These are phyloP conservation scores for Allobates femoralis DNA, from an alignment of 2,797 vertebrate species.

Conservation along the genomic window DNA sequence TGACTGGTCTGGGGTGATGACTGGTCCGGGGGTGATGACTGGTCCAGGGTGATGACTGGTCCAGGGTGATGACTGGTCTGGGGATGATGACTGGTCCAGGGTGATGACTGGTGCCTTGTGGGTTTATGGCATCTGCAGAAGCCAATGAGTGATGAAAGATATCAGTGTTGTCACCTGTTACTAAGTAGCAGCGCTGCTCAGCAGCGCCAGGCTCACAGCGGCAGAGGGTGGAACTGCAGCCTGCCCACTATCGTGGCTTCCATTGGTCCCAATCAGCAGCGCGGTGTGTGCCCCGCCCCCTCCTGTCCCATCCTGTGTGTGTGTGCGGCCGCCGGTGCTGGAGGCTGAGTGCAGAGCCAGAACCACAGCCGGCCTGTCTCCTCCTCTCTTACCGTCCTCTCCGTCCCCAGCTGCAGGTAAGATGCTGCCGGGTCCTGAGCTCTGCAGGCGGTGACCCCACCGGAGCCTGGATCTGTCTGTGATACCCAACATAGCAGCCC, in stretches of 20 bases:
- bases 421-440: background rate
- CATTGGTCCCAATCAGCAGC: rapidly evolving
- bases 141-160: background rate
- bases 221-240: background rate
- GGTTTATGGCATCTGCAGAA: too few relatives aligned
- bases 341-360: background rate
- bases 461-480: background rate
- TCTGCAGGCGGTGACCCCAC: background rate
- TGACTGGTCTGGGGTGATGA: too few relatives aligned
- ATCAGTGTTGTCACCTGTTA: background rate
- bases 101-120: background rate
- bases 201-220: slow-evolving; percentile 9
- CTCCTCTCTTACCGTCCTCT: too few relatives aligned
- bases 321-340: background rate
- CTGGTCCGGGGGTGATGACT: too few relatives aligned
- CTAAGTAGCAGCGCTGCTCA: background rate
- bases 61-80: too few relatives aligned
- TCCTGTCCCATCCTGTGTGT: background rate
- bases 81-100: too few relatives aligned
- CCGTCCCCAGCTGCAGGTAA: background rate
- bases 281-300: background rate
- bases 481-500: too few relatives aligned
- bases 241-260: rapidly evolving
- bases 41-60: too few relatives aligned
- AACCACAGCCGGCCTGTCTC: too few relatives aligned